Percentiles rank a stretch among this genome's conserved stretches.
Evolutionary conservation across 2,888 invertebrate genomes (phyloP).

Genomic region (Smittia aterrima): DNA sequence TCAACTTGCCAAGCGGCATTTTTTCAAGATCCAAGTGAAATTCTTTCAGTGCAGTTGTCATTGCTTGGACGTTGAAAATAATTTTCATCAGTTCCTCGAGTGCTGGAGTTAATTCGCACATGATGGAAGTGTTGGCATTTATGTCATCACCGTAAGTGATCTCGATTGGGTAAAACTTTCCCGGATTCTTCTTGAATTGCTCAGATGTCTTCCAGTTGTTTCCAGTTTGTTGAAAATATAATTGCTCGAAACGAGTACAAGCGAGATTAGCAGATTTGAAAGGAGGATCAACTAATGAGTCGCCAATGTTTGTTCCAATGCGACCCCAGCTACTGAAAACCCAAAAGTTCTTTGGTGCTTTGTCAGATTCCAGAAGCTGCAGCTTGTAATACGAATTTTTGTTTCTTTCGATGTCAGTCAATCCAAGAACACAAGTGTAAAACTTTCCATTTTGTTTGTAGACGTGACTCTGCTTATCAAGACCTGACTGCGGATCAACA

Average conservation of each 20-base stretch:
- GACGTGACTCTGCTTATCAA: constrained; percentile 58
- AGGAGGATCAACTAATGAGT: constrained; percentile 60
- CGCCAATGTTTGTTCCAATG: constrained; percentile 91
- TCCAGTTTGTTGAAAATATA: constrained; percentile 79
- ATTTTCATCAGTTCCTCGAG: constrained; percentile 80
- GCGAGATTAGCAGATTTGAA: constrained; percentile 59
- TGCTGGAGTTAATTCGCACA: constrained; percentile 68
- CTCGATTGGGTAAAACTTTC: constrained; percentile 80
- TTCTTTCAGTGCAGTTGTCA: constrained; percentile 91
- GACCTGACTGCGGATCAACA: constrained; percentile 87
- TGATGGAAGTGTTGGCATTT: constrained; percentile 48
- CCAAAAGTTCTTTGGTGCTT: constrained; percentile 55
- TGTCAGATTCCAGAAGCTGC: constrained; percentile 80
- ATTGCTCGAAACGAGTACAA: constrained; percentile 59
- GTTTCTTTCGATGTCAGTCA: constrained; percentile 81
- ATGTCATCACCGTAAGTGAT: constrained; percentile 75
- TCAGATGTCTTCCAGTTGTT: constrained; percentile 71
- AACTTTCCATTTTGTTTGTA: constrained; percentile 56
- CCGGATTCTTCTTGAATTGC: constrained; percentile 69
- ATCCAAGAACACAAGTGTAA: constrained; percentile 60
- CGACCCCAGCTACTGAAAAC: constrained; percentile 80
- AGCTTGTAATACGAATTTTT: constrained; percentile 95
- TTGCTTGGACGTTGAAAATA: constrained; percentile 86
- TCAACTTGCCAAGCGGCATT: constrained; percentile 97
- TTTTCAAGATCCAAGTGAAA: constrained; percentile 96